Percentiles rank a stretch among this genome's conserved stretches.
phyloP scores from a whole-genome alignment of 37 sponge, comb jelly and placozoan genomes.

The Lycopodina hypogea region DNA sequence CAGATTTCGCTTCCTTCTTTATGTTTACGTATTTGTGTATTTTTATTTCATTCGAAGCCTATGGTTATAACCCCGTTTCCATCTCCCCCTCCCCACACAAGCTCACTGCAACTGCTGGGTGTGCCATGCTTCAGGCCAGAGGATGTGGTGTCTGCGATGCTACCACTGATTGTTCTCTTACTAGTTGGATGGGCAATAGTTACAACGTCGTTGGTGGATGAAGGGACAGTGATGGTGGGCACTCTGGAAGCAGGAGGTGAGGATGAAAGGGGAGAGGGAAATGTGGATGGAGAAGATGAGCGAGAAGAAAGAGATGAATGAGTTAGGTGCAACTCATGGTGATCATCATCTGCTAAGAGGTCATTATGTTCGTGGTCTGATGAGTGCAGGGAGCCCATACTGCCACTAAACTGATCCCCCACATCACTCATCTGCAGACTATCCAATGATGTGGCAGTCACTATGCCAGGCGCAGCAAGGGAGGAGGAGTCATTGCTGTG shows the following conservation, averaged over 20 bases:
- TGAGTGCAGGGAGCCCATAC: constrained; percentile 38
- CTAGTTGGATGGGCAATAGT: too few species aligned
- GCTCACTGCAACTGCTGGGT: too few species aligned
- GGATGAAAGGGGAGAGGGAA: background rate
- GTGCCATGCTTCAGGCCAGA: background rate
- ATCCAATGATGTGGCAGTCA: background rate
- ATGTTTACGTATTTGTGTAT: too few species aligned
- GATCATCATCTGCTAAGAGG: background rate
- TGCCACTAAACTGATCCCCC: constrained; percentile 22
- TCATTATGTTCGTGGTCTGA: constrained; percentile 7
- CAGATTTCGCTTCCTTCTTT: too few species aligned
- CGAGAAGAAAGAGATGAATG: too few species aligned
- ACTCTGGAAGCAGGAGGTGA: background rate
- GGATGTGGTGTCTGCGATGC: background rate
- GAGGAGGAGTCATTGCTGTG: background rate
- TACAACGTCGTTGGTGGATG: too few species aligned
- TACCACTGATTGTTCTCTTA: too few species aligned
- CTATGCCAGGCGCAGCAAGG: background rate
- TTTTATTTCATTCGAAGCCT: too few species aligned
- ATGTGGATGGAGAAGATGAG: too few species aligned
- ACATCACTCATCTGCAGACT: constrained; percentile 16
- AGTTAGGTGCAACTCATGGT: background rate
- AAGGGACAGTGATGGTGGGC: background rate
- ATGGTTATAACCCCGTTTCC: too few species aligned
- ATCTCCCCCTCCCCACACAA: too few species aligned